Evolutionary conservation across 2,797 vertebrate species (phyloP).

Genomic region (Amblyopsis hoosieri): DNA sequence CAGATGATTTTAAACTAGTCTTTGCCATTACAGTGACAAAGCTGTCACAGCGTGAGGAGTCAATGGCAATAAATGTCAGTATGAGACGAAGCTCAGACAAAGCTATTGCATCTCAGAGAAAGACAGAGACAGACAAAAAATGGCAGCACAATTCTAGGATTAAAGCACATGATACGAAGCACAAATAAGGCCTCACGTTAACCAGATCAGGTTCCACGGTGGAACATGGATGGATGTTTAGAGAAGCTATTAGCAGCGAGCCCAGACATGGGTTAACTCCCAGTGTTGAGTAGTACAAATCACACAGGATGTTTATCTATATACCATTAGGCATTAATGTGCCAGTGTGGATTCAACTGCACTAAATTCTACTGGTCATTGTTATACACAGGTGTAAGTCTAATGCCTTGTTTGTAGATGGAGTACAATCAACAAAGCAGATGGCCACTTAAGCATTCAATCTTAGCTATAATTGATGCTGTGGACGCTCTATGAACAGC

Average conservation of each 20-base stretch:
- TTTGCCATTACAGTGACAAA: not conserved
- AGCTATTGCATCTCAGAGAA: slow-evolving; percentile 3
- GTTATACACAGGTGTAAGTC: not conserved
- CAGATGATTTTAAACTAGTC: slow-evolving; percentile 15
- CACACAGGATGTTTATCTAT: slow-evolving; percentile 9
- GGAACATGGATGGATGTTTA: not conserved
- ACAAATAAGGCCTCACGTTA: slow-evolving; percentile 21
- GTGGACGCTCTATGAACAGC: slow-evolving; percentile 21
- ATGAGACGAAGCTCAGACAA: not conserved
- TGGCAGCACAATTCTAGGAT: not conserved
- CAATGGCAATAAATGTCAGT: slow-evolving; percentile 10
- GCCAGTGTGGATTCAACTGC: slow-evolving; percentile 12
- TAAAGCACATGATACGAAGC: slow-evolving; percentile 49
- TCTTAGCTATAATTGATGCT: slow-evolving; percentile 7
- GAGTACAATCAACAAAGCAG: slow-evolving; percentile 9
- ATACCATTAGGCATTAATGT: slow-evolving; percentile 2
- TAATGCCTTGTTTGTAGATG: not conserved
- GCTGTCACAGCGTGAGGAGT: slow-evolving; percentile 1
- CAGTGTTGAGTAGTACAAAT: slow-evolving; percentile 16
- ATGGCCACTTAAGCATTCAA: not conserved
- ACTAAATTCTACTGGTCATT: not conserved
- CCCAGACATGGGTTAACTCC: no score
- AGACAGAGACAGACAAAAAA: slow-evolving; percentile 32
- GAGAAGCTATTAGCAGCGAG: not conserved
- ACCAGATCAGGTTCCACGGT: not conserved